A percentile compares a stretch with the other conserved stretches of the same genome.
phyloP scores from a whole-genome alignment of 2,797 vertebrate genomes.

The Gallinago nigripennis region DNA sequence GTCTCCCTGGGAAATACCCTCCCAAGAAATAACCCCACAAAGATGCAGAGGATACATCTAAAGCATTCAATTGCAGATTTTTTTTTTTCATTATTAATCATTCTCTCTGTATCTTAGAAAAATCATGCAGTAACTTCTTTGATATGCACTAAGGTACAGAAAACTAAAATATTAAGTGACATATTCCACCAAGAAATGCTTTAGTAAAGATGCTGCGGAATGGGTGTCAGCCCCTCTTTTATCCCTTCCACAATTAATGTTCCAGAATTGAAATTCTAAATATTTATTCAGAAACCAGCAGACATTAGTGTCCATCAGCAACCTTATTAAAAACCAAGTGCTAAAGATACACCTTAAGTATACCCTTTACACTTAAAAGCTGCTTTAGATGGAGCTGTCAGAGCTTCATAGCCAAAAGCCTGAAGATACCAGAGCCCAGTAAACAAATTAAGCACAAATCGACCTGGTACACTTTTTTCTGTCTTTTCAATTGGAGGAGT shows the following conservation, averaged over 20 bases:
- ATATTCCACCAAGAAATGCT: background rate
- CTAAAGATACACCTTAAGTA: background rate
- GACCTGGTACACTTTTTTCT: background rate
- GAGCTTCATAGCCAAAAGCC: background rate
- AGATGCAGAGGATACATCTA: background rate
- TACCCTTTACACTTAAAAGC: background rate
- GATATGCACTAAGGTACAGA: background rate
- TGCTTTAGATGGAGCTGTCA: background rate
- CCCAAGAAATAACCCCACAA: background rate
- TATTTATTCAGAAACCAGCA: background rate
- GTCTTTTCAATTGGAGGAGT: background rate
- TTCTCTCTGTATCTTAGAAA: background rate
- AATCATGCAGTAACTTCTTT: background rate
- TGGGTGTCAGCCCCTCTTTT: background rate
- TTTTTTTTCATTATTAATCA: background rate
- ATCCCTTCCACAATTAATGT: background rate
- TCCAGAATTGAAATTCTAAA: background rate
- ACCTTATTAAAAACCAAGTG: background rate
- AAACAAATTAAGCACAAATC: background rate
- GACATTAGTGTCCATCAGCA: background rate
- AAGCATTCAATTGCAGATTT: background rate
- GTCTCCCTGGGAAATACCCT: background rate
- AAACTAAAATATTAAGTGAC: background rate
- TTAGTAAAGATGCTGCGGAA: background rate
- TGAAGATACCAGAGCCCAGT: background rate